Base-by-base conservation (phyloP, 1,140 invertebrate species). In the Drosophila punjabiensis region DNA sequence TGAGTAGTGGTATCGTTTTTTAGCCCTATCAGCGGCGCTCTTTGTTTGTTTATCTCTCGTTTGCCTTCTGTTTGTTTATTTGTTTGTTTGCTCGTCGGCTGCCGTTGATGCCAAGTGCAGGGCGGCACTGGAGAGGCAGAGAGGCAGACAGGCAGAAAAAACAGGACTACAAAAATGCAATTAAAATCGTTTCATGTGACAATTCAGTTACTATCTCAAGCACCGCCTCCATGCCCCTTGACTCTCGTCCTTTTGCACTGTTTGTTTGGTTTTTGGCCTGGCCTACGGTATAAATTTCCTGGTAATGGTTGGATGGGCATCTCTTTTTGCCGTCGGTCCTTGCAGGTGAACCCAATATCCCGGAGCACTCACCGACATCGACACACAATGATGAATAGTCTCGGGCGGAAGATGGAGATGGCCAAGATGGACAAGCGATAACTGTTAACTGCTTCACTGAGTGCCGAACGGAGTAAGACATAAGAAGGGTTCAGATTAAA, bases 151-250 rank as follows among this genome's bases (percentile, higher is more conserved):
- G 18, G 61, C 24, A 24, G 45, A 61, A 59, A 82, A 82, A 68
- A 58, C 32, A 20, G 48, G 75, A 33, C 65, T 78, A 75, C 68
- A 81, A 86, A 86, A 79, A 87, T 86, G 82, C 83, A 86, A 86
- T 86, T 86, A 86, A 87, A 82, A 79, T 65, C 82, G 79, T 82
- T 87, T 85, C 82, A 82, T 85, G 83, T 85, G 82, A 86, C 82
- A 85, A 77, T 85, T 79, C 70, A 75, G 71, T 75, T 75, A 74
- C 71, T 62, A 74, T 53, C 45, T 43, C 30, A 33, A 33, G 35
- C 56, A 39, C 53, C 32, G 50, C 30, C 47, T 61, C 30, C 47
- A 58, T 24, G 5, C 33, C 8, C 5, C 41, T 39, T 64, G 62
- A 58, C 58, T n/a, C 10, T 8, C 64, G 48, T 20, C 52, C n/a